Evolutionary conservation across 2,797 vertebrate species (phyloP), one percentile per base, ranked within the genome.

Genomic region (Gila robusta): DNA sequence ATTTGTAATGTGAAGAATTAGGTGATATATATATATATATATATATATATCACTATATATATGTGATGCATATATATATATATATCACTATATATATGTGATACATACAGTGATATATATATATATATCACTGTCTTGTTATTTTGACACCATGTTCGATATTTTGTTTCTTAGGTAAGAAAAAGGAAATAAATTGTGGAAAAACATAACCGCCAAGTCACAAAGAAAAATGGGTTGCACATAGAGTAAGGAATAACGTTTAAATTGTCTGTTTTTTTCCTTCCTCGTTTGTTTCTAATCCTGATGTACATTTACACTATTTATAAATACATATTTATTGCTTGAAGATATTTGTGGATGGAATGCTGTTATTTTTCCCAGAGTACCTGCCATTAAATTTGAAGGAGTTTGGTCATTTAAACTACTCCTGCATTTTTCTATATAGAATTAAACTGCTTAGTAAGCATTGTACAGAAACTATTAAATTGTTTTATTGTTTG

Each of bases 251-350:
- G 94, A 97, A 96, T 97, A 96, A 96, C 97, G 94, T 97, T 97
- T 97, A 97, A 98, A 97, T 98, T 97, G 97, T 98, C 96, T 97
- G 98, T 97, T 90, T 62, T 17, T 88, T 97, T 97, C 92, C 93
- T 92, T 52, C n/a, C 44, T 79, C 64, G 39, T 80, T 89, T 83
- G 95, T 99, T 99, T 99, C 97, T 99, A 99, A 99, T 99, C 97
- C 98, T 96, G 94, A 97, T 99, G 97, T 98, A 98, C 97, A 98
- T 98, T 98, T 97, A 97, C 96, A 97, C 96, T 99, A 99, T 99
- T 99, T 99, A 99, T 99, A 98, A 98, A 98, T 97, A 97, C 97
- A 98, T 99, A 99, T 99, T 99, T 99, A 99, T 99, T 99, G 97
- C 97, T 98, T 98, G 97, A 96, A 97, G 96, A 97, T 98, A 98